Evolutionary conservation across 2,888 invertebrate species (phyloP), one percentile per base, ranked within the genome.

Genomic region (Idaea dimidiata): DNA sequence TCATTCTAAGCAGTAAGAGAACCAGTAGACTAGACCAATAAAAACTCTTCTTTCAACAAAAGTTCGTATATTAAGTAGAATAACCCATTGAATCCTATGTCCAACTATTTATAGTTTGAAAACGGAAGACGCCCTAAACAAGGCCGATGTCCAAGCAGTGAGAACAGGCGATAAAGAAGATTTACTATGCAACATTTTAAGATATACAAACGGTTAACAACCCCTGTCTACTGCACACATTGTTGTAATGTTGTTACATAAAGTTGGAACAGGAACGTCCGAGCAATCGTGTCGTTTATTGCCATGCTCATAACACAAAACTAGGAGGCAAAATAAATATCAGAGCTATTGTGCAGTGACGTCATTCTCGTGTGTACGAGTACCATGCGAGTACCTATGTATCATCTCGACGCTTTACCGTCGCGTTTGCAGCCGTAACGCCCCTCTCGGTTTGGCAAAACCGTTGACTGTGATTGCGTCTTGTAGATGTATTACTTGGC

Each of bases 351-450:
- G 10, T 43, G 43, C 43, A 10, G 43, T 43, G 43, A 43, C 43
- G 43, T 43, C 43, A 43, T 43, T 32, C 32, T 32, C 43, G 0
- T 10, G 68, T 72, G 72, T 8, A 43, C 14, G 43, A 43, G 43
- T 10, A 24, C 24, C 24, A 24, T 24, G 24, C 24, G 24, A 24
- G 24, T 24, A 24, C 24, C 24, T 24, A 83, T 84, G 77, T 79
- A 83, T 83, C 84, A 83, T 83, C 79, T 80, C 70, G 76, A 76
- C 84, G 80, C 84, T 80, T 83, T 80, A 81, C 73, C 74, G 79
- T 79, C 82, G 75, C 77, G 76, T 81, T 74, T 77, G 77, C 72
- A 77, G 73, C 76, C 76, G 66, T 70, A 75, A 75, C 79, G 75
- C 73, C 76, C 76, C 73, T 80, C 78, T 78, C 71, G 73, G 66